phyloP scores from a whole-genome alignment of 2,797 vertebrate species.

The Chelmon rostratus region DNA sequence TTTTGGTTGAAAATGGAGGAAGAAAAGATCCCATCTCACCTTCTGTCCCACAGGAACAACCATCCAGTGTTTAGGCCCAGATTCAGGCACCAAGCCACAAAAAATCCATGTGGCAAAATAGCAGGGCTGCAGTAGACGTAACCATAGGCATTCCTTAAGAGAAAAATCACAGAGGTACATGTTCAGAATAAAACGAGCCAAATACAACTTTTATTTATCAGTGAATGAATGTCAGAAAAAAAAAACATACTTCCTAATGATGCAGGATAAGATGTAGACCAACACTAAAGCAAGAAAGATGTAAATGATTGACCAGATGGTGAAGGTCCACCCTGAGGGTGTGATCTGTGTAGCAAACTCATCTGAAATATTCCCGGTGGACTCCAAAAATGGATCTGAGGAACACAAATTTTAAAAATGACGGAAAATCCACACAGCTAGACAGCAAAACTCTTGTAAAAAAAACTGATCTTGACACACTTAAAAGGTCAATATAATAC shows the following conservation, averaged over 20 bases:
- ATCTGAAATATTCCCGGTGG: conserved; percentile 68
- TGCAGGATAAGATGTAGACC: conserved; percentile 59
- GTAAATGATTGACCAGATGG: conserved; percentile 80
- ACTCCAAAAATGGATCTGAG: conserved; percentile 67
- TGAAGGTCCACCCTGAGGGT: conserved; percentile 78
- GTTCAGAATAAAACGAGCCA: not conserved
- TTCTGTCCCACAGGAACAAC: conserved; percentile 80
- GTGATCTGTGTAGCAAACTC: conserved; percentile 74
- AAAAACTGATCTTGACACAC: not conserved
- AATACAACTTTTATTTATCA: not conserved
- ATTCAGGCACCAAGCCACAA: conserved; percentile 76
- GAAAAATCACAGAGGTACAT: conserved; percentile 5
- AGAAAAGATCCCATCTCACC: conserved; percentile 32
- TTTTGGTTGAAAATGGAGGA: not conserved
- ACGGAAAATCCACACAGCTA: not conserved
- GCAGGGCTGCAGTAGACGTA: conserved; percentile 80
- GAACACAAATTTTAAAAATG: not conserved
- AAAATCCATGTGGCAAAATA: conserved; percentile 74
- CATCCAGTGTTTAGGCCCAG: conserved; percentile 61
- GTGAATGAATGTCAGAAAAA: not conserved
- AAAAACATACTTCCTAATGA: conserved; percentile 67
- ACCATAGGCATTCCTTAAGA: conserved; percentile 73
- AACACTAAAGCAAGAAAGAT: conserved; percentile 65
- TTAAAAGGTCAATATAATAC: not conserved
- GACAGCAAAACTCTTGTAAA: not conserved